Percentiles rank a stretch among this genome's conserved stretches.
These are phyloP conservation scores for Metallyticus violacea DNA, from an alignment of 2,888 invertebrate genomes.

Conservation along the genomic window DNA sequence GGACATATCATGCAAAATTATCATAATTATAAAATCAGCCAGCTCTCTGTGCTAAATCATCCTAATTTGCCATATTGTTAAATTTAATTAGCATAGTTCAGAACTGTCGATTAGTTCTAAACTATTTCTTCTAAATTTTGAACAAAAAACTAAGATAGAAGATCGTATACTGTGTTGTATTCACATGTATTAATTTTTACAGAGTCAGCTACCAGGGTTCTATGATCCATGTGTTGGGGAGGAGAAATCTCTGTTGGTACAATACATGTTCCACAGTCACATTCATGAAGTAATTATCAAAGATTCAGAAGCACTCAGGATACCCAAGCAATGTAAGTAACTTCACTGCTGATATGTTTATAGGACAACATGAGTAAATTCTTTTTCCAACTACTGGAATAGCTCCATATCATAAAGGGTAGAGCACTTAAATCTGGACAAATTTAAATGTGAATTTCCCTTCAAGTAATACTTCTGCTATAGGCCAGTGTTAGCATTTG, in stretches of 20 bases:
- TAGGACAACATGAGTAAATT: background rate
- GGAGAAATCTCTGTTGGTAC: slow-evolving; percentile 80
- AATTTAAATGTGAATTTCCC: too few species aligned
- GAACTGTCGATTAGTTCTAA: too few species aligned
- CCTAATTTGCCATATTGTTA: too few species aligned
- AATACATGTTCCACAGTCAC: slow-evolving; percentile 79
- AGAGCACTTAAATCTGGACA: background rate
- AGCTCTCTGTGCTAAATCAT: too few species aligned
- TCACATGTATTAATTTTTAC: slow-evolving; percentile 47
- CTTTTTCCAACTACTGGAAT: too few species aligned
- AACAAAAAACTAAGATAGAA: too few species aligned
- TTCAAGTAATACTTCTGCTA: too few species aligned
- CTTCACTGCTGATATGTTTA: background rate
- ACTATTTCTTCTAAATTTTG: too few species aligned
- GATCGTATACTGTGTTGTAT: too few species aligned
- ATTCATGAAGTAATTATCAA: slow-evolving; percentile 74
- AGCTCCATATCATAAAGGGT: background rate
- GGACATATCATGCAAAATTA: too few species aligned
- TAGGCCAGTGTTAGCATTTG: background rate
- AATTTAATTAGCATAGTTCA: too few species aligned
- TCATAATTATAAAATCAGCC: too few species aligned
- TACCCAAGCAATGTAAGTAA: slow-evolving; percentile 69
- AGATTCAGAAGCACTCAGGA: slow-evolving; percentile 76
- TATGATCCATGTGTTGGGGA: slow-evolving; percentile 95
- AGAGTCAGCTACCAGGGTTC: slow-evolving; percentile 95